Percentiles rank a stretch among this genome's conserved stretches.
phyloP scores from a whole-genome alignment of 2,113 vertebrate genomes.

The Coturnix japonica region DNA sequence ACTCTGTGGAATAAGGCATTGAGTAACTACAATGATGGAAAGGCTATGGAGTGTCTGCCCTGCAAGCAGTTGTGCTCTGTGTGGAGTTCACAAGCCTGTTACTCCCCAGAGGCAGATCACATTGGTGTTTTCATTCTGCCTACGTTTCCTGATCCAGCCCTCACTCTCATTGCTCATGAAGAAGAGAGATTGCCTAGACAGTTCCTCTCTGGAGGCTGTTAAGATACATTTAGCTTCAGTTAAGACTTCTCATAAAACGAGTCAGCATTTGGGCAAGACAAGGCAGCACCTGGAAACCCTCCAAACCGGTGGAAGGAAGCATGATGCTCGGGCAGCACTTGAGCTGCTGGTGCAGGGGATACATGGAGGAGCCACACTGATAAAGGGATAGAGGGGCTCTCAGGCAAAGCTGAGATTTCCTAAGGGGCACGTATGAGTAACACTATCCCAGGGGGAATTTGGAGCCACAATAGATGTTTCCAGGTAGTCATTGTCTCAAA shows the following conservation, averaged over 20 bases:
- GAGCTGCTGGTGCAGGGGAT: not conserved
- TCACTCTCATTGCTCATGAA: not conserved
- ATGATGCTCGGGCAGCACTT: not conserved
- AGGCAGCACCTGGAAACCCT: not conserved
- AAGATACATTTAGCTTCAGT: not conserved
- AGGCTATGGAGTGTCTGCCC: not conserved
- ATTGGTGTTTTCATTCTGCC: not conserved
- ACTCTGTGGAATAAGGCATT: fast-evolving
- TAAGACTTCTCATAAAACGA: conserved; percentile 36
- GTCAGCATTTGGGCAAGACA: conserved; percentile 18
- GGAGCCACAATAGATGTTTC: not conserved
- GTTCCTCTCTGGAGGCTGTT: not conserved
- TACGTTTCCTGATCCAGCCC: not conserved
- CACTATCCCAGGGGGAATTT: not conserved
- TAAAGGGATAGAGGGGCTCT: not conserved
- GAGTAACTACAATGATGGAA: fast-evolving
- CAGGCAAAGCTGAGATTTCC: not conserved
- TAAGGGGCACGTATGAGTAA: not conserved
- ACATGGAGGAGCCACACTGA: fast-evolving
- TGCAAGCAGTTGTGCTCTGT: not conserved
- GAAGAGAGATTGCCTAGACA: not conserved
- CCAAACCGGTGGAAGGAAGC: not conserved
- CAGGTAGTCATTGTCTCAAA: not conserved
- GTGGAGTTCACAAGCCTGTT: not conserved
- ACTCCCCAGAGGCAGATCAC: not conserved